Percentiles rank a stretch among this genome's conserved stretches.
phyloP scores from a whole-genome alignment of 2,797 vertebrate genomes.

The Siniperca obscura region DNA sequence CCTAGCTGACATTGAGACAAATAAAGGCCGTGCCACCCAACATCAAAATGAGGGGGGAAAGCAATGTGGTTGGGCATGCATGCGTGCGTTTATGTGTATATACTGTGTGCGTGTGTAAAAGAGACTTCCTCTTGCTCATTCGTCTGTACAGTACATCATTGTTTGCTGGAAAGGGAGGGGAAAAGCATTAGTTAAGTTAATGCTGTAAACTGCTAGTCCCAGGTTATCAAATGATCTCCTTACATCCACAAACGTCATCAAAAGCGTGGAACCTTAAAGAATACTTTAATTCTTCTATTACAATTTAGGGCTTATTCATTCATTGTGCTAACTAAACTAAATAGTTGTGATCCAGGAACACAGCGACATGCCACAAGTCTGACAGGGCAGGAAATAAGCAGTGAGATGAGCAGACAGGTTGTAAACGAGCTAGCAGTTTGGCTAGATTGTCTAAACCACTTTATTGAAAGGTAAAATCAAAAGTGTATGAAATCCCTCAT shows the following conservation, averaged over 20 bases:
- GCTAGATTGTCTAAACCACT: neutral
- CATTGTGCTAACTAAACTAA: neutral
- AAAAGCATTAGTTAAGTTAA: neutral
- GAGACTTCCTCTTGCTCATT: neutral
- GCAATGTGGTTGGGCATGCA: neutral
- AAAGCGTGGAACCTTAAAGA: neutral
- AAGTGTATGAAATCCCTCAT: no score
- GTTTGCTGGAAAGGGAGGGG: neutral
- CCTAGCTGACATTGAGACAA: constrained; percentile 40
- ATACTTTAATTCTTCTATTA: neutral
- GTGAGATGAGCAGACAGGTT: neutral
- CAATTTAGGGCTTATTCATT: neutral
- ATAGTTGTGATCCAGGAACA: neutral
- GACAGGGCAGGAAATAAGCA: neutral
- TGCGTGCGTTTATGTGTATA: neutral
- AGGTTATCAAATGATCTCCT: neutral
- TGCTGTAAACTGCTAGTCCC: neutral
- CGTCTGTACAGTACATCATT: neutral
- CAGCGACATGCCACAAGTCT: neutral
- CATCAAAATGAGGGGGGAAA: neutral
- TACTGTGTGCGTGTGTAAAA: no score
- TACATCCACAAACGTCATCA: neutral
- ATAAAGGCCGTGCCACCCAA: constrained; percentile 15
- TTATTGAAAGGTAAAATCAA: neutral
- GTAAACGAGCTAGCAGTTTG: neutral